Percentiles rank a stretch among this genome's conserved stretches.
phyloP scores from a whole-genome alignment of 2,888 invertebrate species.

The Iphiclides podalirius region DNA sequence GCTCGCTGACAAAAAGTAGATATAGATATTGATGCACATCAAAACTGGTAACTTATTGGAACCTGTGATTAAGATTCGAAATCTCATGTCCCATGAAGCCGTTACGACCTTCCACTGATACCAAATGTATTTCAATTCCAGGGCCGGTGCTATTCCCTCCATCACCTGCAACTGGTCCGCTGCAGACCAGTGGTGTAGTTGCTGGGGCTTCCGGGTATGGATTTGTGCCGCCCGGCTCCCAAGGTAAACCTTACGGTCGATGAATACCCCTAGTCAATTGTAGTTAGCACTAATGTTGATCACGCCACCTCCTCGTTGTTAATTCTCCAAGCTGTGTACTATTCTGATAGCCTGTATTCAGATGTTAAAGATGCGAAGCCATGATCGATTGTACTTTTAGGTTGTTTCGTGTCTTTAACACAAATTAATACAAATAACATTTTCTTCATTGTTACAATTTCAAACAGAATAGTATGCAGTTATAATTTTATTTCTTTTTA shows the following conservation, averaged over 20 bases:
- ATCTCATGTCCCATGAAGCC: no score
- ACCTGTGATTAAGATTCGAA: no score
- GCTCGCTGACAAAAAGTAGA: no score
- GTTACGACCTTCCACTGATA: no score
- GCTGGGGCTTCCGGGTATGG: conserved; percentile 92
- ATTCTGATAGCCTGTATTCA: background rate
- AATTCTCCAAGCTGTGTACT: conserved; percentile 16
- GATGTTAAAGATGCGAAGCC: background rate
- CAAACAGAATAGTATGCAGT: conserved; percentile 41
- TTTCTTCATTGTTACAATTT: conserved; percentile 4
- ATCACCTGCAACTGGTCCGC: conserved; percentile 83
- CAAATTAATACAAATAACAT: background rate
- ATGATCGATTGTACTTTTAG: no score
- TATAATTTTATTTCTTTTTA: conserved; percentile 55
- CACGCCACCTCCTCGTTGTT: conserved; percentile 21
- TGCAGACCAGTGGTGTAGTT: conserved; percentile 89
- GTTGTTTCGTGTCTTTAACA: no score
- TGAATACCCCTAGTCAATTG: conserved; percentile 55
- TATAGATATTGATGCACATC: no score
- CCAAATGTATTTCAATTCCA: conserved; percentile 47
- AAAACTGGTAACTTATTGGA: no score
- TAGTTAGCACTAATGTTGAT: conserved; percentile 59
- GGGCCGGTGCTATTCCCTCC: conserved; percentile 91
- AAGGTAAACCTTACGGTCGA: conserved; percentile 80
- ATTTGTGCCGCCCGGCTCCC: conserved; percentile 87